Evolutionary conservation across 2,797 vertebrate species (phyloP).

Genomic region (Cossypha niveicapilla): DNA sequence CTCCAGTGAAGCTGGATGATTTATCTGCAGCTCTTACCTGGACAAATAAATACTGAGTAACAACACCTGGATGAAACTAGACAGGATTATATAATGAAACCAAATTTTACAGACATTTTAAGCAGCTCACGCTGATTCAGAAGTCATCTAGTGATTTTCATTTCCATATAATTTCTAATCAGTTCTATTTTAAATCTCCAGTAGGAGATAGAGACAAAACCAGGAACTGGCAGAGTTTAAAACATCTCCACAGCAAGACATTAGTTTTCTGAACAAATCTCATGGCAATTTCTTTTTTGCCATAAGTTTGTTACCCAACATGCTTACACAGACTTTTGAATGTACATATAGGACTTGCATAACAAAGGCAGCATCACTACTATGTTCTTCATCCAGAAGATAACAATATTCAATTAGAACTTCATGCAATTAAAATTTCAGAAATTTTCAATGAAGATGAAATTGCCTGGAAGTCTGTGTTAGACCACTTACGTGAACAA

Average conservation of each 20-base stretch:
- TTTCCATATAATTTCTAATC: neutral
- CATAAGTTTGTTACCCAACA: neutral
- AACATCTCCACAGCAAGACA: constrained; percentile 18
- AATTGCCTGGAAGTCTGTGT: constrained; percentile 2
- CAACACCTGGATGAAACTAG: neutral
- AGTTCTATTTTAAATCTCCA: neutral
- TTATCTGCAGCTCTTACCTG: neutral
- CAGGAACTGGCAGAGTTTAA: neutral
- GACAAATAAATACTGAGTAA: neutral
- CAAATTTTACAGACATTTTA: neutral
- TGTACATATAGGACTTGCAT: neutral
- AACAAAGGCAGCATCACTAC: neutral
- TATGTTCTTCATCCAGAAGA: neutral
- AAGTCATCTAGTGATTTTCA: neutral
- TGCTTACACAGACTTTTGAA: neutral
- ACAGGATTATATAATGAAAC: neutral
- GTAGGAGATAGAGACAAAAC: neutral
- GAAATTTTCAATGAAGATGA: constrained; percentile 43
- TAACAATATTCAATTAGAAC: neutral
- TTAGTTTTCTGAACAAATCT: constrained; percentile 6
- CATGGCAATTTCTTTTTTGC: neutral
- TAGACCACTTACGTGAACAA: neutral
- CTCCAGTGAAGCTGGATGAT: neutral
- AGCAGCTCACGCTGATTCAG: neutral
- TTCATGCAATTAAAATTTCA: constrained; percentile 31